phyloP scores from a whole-genome alignment of 1,140 invertebrate genomes.

The Agrilus planipennis region DNA sequence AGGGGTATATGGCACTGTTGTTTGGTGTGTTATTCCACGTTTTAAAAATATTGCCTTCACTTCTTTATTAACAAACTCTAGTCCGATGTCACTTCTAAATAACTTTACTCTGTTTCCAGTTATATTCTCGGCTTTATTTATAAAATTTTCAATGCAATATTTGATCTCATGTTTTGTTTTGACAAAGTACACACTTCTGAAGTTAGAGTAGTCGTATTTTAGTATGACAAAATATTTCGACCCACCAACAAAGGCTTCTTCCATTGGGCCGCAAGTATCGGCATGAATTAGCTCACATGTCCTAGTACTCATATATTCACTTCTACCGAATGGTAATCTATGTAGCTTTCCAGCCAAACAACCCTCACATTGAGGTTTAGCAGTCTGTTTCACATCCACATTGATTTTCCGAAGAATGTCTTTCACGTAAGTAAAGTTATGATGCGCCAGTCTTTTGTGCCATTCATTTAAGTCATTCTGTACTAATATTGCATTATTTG shows the following conservation, averaged over 20 bases:
- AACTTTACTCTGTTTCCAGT: conserved; percentile 3
- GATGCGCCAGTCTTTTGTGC: conserved; percentile 32
- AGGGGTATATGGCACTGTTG: conserved; percentile 32
- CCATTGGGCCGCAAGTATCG: conserved; percentile 17
- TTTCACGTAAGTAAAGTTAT: conserved; percentile 32
- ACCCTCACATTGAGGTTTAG: conserved; percentile 25
- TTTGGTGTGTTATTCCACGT: conserved; percentile 30
- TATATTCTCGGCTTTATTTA: conserved; percentile 11
- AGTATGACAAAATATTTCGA: conserved; percentile 24
- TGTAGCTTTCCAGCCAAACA: conserved; percentile 33
- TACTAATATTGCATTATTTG: background rate
- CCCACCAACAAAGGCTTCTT: conserved; percentile 10
- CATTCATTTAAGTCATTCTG: conserved; percentile 22
- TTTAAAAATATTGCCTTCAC: conserved; percentile 20
- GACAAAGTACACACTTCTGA: conserved; percentile 13
- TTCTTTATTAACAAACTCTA: conserved; percentile 26
- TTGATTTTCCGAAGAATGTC: conserved; percentile 21
- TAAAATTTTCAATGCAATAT: background rate
- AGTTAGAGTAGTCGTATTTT: conserved; percentile 31
- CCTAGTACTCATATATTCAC: conserved; percentile 16
- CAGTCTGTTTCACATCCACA: conserved; percentile 8
- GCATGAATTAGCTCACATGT: conserved; percentile 39
- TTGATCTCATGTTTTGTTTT: conserved; percentile 5
- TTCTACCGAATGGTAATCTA: conserved; percentile 21
- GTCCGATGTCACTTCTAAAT: conserved; percentile 4